Base-by-base conservation (phyloP, 2,888 invertebrate species). In the Lymantria monacha region DNA sequence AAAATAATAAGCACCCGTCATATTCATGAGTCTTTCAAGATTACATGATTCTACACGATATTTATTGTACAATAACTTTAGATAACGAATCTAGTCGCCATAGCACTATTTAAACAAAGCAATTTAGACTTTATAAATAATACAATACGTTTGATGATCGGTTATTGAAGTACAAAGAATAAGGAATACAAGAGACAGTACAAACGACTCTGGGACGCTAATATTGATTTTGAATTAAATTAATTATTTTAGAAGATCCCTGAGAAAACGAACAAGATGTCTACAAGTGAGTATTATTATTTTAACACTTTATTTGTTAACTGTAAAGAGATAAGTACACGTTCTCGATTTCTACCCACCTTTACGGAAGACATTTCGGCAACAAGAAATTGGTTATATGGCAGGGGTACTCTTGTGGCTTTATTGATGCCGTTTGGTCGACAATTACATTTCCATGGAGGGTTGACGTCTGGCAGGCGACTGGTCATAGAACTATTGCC, bases 11-110 rank as follows among this genome's bases (percentile, higher is more conserved):
- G 66, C 69, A 69, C 69, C 67, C 77, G 75, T 76, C 79, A 86
- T 76, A 88, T 82, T 86, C 85, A 89, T 85, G 87, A 83, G 66
- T 86, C 87, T 72, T 70, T 50, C 70, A 79, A 80, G 87, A 84
- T 84, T 76, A 87, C 88, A 87, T 90, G 88, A 90, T 86, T 76
- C 78, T 74, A 75, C 77, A 66, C 59, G 65, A 63, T 84, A 87
- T 87, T 89, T 87, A 89, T 85, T 84, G 72, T 82, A 85, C 76
- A 81, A 81, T 78, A 79, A 71, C 79, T 83, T 81, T 85, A 78
- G 71, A 79, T 73, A 81, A 90, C 90, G 83, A 91, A 84, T 91
- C 90, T 91, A 91, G 90, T 91, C 90, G 83, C 83, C 76, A 82
- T 85, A 88, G 88, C 88, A 88, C 87, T 87, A 84, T 82, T 85